These are phyloP conservation scores for Yponomeuta evonymella DNA, from an alignment of 2,888 invertebrate genomes.

Conservation along the genomic window DNA sequence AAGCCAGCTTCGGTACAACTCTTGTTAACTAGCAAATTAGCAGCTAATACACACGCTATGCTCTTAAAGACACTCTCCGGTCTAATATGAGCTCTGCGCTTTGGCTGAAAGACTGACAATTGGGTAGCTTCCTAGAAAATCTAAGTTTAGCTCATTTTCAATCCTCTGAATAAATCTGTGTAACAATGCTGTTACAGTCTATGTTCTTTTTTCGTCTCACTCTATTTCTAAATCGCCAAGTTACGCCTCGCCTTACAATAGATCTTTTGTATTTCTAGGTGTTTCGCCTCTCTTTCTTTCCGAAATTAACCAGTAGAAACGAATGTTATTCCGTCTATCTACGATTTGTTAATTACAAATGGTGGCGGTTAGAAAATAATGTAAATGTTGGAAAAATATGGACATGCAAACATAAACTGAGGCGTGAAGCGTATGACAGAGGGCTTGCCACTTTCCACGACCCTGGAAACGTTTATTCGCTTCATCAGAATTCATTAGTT, in stretches of 20 bases:
- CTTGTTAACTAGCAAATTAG: slow-evolving; percentile 12
- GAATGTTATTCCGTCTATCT: too few species aligned
- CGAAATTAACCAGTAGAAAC: too few species aligned
- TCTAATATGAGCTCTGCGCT: not conserved
- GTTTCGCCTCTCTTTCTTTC: not conserved
- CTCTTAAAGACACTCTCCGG: not conserved
- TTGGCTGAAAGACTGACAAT: not conserved
- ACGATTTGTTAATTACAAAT: too few species aligned
- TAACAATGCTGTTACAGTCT: slow-evolving; percentile 8
- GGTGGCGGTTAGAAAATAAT: too few species aligned
- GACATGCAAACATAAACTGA: too few species aligned
- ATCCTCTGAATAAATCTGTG: slow-evolving; percentile 4
- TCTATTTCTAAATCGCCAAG: slow-evolving; percentile 5
- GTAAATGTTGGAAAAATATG: too few species aligned
- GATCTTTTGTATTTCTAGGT: not conserved
- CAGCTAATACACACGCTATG: slow-evolving; percentile 7
- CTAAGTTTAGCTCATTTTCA: slow-evolving; percentile 8
- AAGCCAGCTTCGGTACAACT: not conserved
- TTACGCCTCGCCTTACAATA: not conserved
- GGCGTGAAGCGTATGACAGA: too few species aligned
- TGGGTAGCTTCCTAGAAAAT: not conserved
- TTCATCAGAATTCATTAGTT: too few species aligned
- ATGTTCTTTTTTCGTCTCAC: slow-evolving; percentile 3
- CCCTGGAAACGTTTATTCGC: too few species aligned
- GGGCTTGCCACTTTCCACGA: too few species aligned